Base-by-base conservation (phyloP, 2,113 vertebrate genomes). In the Nerophis ophidion region DNA sequence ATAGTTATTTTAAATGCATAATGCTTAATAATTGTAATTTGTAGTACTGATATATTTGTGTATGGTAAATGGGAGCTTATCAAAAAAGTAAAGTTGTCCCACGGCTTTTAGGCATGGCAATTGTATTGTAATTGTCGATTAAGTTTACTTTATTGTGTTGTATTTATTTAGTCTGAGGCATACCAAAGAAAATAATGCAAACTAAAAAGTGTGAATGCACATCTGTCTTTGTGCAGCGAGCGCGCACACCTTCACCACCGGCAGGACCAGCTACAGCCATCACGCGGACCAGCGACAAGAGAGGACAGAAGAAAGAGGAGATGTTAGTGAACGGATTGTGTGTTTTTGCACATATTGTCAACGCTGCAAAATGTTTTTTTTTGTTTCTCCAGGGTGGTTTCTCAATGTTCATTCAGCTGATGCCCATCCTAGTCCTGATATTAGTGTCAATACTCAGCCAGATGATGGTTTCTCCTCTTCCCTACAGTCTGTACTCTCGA, bases 331-430 rank as follows among this genome's bases (percentile, higher is more conserved):
- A 75, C n/a, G 6, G 7, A n/a, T 55, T 13, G 5, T 4, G 38
- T 44, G 15, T 42, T 61, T 4, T 45, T 6, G 34, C 44, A 26
- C 19, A 17, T 26, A 7, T 8, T n/a, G 6, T 58, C 17, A 19
- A 15, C 14, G n/a, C 3, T 11, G 5, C 38, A 0, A 51, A 33
- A 3, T 13, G 5, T 8, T 48, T 1, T 11, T 12, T 62, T 65
- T 12, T 81, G 80, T 86, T 35, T 74, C 66, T 78, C 19, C 54
- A 99, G 96, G 96, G 96, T 63, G 95, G 97, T 38, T 98, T 98
- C 86, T 98, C 96, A 58, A 96, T 96, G 92, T 94, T 98, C 70
- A 94, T 99, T 79, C 97, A 99, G 84, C 83, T 99, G 84, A 94
- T 98, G 93, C 97, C 97, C 65, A 93, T 99, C 52, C 91, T 98